Conservation (phyloP, 2,797 vertebrate species). For the Diglossa cyanea region DNA sequence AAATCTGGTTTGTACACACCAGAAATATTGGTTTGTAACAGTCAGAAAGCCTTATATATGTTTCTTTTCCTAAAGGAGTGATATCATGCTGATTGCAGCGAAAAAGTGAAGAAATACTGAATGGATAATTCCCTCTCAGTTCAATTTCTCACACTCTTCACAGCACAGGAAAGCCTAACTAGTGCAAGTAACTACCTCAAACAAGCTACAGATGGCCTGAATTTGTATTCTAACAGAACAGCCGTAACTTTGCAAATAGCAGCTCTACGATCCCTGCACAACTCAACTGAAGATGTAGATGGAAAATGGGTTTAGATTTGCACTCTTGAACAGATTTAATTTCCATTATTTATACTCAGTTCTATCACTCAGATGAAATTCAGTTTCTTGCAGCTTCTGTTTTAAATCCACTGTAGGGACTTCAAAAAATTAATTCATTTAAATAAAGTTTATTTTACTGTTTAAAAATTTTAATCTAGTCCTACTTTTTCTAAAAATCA, state of each 20-base stretch:
- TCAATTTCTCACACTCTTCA: not conserved
- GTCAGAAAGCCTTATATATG: not conserved
- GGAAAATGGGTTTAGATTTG: not conserved
- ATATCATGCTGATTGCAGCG: accelerated
- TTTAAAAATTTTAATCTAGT: not conserved
- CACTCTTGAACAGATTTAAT: not conserved
- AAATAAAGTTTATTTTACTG: not conserved
- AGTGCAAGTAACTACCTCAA: not conserved
- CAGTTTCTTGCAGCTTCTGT: not conserved
- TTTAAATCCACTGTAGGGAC: not conserved
- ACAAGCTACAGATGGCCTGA: not conserved
- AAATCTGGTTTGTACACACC: too few relatives aligned
- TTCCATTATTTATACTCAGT: not conserved
- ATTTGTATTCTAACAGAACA: not conserved
- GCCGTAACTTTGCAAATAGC: not conserved
- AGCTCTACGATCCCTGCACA: not conserved
- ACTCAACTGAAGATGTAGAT: not conserved
- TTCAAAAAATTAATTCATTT: not conserved
- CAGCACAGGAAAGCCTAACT: not conserved
- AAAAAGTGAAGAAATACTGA: not conserved
- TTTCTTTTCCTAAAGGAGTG: not conserved
- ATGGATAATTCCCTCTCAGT: not conserved
- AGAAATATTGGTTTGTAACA: not conserved
- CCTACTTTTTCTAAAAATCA: not conserved
- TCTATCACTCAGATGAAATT: not conserved